Percentiles rank a stretch among this genome's conserved stretches.
These are phyloP conservation scores for Dreissena polymorpha DNA, from an alignment of 1,140 invertebrate species.

Conservation along the genomic window DNA sequence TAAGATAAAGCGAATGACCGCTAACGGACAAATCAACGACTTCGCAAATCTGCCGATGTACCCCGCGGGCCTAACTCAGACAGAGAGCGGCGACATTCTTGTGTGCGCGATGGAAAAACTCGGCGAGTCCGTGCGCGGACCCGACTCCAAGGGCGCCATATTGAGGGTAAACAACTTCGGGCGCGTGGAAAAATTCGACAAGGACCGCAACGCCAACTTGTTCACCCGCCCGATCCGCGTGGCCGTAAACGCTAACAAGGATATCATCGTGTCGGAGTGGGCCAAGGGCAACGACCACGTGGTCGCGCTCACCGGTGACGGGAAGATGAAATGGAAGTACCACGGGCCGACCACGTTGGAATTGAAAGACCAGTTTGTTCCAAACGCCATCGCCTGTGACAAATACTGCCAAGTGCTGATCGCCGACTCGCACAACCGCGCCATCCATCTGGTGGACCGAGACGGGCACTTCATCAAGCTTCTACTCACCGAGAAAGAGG, in stretches of 20 bases:
- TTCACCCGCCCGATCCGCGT: slow-evolving; percentile 46
- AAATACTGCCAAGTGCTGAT: slow-evolving; percentile 48
- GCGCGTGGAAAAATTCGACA: slow-evolving; percentile 47
- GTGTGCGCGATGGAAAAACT: slow-evolving; percentile 54
- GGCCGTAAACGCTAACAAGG: slow-evolving; percentile 43
- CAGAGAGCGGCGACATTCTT: slow-evolving; percentile 32
- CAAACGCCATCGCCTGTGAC: slow-evolving; percentile 42
- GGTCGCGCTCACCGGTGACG: slow-evolving; percentile 31
- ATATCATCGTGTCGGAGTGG: slow-evolving; percentile 51
- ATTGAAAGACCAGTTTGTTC: slow-evolving; percentile 36
- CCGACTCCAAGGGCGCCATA: slow-evolving; percentile 49
- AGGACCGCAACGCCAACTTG: slow-evolving; percentile 22
- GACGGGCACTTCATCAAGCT: slow-evolving; percentile 51
- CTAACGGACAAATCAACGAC: slow-evolving; percentile 46
- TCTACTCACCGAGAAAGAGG: slow-evolving; percentile 43
- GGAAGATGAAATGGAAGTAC: slow-evolving; percentile 51
- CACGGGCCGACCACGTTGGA: slow-evolving; percentile 42
- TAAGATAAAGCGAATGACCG: slow-evolving; percentile 39
- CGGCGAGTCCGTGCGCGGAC: slow-evolving; percentile 31
- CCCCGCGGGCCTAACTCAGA: slow-evolving; percentile 38
- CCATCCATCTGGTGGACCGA: slow-evolving; percentile 43
- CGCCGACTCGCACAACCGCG: slow-evolving; percentile 47
- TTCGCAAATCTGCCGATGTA: slow-evolving; percentile 50
- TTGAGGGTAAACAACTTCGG: slow-evolving; percentile 45
- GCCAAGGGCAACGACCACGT: slow-evolving; percentile 52